Evolutionary conservation across 2,113 vertebrate genomes (phyloP).

Genomic region (Anolis sagrei): DNA sequence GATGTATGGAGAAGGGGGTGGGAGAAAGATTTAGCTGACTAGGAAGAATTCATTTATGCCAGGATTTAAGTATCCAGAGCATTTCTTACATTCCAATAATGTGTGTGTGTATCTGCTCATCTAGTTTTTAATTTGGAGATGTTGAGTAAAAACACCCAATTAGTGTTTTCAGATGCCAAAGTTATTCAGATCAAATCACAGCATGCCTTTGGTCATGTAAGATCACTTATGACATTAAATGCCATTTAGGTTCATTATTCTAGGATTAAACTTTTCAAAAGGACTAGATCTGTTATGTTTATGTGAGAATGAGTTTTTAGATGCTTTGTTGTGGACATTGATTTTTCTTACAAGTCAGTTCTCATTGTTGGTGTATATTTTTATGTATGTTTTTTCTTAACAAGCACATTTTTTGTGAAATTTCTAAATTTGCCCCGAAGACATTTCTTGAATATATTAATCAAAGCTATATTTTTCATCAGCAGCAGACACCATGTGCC

Average conservation of each 20-base stretch:
- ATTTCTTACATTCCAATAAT: background rate
- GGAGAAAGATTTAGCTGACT: background rate
- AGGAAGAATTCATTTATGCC: background rate
- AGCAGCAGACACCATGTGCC: too few species aligned
- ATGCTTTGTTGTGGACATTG: background rate
- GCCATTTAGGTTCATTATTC: background rate
- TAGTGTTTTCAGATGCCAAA: background rate
- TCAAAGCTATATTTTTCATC: background rate
- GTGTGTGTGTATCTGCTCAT: background rate
- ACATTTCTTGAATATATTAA: background rate
- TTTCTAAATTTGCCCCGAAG: conserved; percentile 20
- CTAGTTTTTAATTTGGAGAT: background rate
- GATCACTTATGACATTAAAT: background rate
- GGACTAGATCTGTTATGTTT: background rate
- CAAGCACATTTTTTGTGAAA: background rate
- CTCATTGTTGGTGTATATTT: background rate
- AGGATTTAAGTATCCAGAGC: background rate
- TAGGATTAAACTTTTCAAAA: conserved; percentile 24
- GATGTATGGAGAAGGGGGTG: too few species aligned
- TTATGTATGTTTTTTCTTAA: background rate
- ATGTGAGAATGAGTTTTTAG: background rate
- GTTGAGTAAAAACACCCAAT: background rate
- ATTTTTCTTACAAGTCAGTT: background rate
- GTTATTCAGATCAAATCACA: background rate
- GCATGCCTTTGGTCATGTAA: rapidly evolving